These are phyloP conservation scores for Dryadula phaetusa DNA, from an alignment of 2,888 invertebrate genomes.

Conservation along the genomic window DNA sequence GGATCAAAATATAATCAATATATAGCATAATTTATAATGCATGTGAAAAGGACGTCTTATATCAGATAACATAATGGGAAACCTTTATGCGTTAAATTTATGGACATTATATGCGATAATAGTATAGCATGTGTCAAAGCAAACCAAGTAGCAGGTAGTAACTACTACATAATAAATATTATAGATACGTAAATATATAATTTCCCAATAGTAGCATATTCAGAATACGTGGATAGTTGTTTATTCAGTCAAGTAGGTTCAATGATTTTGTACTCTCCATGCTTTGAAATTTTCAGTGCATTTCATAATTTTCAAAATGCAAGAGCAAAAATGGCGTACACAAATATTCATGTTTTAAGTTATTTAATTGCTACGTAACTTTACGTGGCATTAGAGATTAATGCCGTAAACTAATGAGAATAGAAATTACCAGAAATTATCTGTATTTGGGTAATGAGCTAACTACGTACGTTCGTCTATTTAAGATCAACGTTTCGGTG, in stretches of 20 bases:
- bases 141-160: too few species aligned
- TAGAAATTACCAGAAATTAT: conserved; percentile 5
- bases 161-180: too few species aligned
- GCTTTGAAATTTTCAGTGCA: neutral
- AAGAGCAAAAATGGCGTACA: too few species aligned
- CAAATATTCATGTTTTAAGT: too few species aligned
- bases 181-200: neutral
- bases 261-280: neutral
- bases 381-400: conserved; percentile 1
- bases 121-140: too few species aligned
- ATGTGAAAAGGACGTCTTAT: too few species aligned
- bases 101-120: too few species aligned
- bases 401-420: neutral
- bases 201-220: conserved; percentile 1
- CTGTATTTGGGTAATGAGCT: neutral
- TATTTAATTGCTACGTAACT: too few species aligned
- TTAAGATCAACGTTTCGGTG: neutral
- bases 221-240: neutral
- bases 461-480: neutral
- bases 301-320: neutral
- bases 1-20: too few species aligned
- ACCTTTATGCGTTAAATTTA: too few species aligned
- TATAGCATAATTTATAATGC: too few species aligned
- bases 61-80: too few species aligned
- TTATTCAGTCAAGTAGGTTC: conserved; percentile 2